phyloP scores from a whole-genome alignment of 2,797 vertebrate genomes.

The Coluber constrictor region DNA sequence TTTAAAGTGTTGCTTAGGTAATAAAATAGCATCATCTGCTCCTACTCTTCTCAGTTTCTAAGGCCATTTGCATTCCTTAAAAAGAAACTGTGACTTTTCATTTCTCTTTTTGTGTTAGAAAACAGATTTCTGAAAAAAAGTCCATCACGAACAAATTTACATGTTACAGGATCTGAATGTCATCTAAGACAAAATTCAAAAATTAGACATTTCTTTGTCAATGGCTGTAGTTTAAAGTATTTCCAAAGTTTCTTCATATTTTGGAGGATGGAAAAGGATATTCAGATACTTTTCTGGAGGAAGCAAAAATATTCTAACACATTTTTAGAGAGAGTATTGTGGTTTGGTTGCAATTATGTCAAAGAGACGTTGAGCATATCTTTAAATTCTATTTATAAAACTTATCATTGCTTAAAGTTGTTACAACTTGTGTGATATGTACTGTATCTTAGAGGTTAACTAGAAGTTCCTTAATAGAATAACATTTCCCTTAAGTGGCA shows the following conservation, averaged over 20 bases:
- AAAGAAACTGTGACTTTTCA: neutral
- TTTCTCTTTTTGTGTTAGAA: neutral
- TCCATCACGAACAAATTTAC: neutral
- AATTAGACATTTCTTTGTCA: neutral
- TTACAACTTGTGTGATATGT: neutral
- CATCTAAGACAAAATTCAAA: neutral
- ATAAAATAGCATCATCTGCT: neutral
- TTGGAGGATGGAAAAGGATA: neutral
- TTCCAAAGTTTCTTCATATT: neutral
- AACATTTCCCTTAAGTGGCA: neutral
- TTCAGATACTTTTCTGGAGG: neutral
- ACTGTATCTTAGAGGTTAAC: neutral
- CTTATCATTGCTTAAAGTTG: neutral
- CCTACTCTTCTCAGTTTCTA: neutral
- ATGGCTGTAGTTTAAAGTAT: neutral
- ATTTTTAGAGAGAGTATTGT: neutral
- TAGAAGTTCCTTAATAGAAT: neutral
- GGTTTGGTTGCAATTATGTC: neutral
- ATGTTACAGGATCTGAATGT: neutral
- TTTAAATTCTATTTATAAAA: neutral
- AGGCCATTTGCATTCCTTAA: neutral
- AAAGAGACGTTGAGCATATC: neutral
- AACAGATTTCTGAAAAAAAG: neutral
- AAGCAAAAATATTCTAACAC: neutral
- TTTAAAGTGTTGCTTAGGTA: neutral